Base-by-base conservation (phyloP, 37 sponge, comb jelly and placozoan species). In the Trichoplax adhaerens region DNA sequence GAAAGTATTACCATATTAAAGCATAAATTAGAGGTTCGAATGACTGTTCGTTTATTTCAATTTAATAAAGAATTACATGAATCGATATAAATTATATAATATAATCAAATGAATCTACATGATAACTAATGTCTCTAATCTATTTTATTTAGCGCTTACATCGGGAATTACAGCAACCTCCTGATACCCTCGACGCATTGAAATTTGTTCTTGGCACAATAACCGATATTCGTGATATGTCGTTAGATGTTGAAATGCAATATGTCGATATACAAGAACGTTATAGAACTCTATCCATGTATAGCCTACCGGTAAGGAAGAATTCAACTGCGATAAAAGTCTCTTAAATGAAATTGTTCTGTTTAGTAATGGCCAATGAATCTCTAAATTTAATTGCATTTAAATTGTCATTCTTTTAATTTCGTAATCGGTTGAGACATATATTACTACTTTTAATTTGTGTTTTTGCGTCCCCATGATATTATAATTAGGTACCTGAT, bases 151-250 rank as follows among this genome's bases (percentile, higher is more conserved):
- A 88, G 87, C 73, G 74, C n/a, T 70, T 95, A 64, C 74, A 80
- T 1, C 62, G 54, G 47, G 88, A 91, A 55, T 74, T 95, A 65
- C 77, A 82, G 5, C 58, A 76, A 52, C 61, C 86, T 2, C 88
- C 97, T 48, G 86, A 87, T 56, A 81, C 89, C 46, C 72, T 97
- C 68, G 93, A 93, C 49, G 79, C 83, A 63, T 77, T 97, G 56
- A 97, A 97, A 78, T 89, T 84, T 84, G 99, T 97, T 55, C 81
- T 97, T 51, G 78, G 87, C 74, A 88, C 83, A n/a, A 97, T 97
- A 58, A 78, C 87, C 29, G 78, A 84, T 50, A 89, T 97, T 64
- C 81, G 86, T 55, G 79, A 79, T 56, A 86, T 92, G 78, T 86
- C 93, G 46, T 76, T 97, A 4, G 90, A 84, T 46, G 93, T 92